phyloP scores from a whole-genome alignment of 1,140 invertebrate species.

The Tribolium castaneum region DNA sequence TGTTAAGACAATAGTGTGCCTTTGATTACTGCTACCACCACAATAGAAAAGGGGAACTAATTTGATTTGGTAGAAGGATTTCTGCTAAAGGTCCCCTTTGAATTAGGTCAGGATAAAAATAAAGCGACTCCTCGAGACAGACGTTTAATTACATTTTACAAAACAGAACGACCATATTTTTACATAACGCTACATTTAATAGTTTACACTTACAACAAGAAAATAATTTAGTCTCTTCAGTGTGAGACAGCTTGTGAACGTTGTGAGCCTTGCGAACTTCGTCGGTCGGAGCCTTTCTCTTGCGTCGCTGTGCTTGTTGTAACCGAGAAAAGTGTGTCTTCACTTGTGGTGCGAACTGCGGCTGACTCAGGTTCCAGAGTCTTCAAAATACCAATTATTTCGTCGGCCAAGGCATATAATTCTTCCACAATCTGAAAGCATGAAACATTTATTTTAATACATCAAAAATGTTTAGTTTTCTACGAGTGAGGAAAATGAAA shows the following conservation, averaged over 20 bases:
- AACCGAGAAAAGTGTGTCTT: slow-evolving; percentile 20
- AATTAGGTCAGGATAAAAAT: slow-evolving; percentile 20
- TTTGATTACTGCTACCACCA: neutral
- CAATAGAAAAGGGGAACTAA: slow-evolving; percentile 27
- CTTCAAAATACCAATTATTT: slow-evolving; percentile 68
- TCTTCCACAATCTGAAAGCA: slow-evolving; percentile 72
- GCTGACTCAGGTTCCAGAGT: slow-evolving; percentile 44
- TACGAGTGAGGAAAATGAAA: neutral
- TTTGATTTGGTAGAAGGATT: slow-evolving; percentile 23
- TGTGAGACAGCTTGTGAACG: neutral
- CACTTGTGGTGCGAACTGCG: neutral
- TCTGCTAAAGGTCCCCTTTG: neutral
- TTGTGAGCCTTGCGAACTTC: neutral
- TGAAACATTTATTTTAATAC: slow-evolving; percentile 25
- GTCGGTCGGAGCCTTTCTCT: neutral
- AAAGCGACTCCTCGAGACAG: neutral
- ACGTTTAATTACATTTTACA: neutral
- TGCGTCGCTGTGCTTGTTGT: neutral
- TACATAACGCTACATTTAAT: neutral
- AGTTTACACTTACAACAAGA: neutral
- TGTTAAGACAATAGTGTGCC: slow-evolving; percentile 4
- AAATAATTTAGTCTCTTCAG: neutral
- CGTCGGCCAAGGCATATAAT: slow-evolving; percentile 72
- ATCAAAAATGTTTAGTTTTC: slow-evolving; percentile 16
- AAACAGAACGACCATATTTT: neutral